phyloP scores from a whole-genome alignment of 2,888 invertebrate genomes.

The Trichopria drosophilae region DNA sequence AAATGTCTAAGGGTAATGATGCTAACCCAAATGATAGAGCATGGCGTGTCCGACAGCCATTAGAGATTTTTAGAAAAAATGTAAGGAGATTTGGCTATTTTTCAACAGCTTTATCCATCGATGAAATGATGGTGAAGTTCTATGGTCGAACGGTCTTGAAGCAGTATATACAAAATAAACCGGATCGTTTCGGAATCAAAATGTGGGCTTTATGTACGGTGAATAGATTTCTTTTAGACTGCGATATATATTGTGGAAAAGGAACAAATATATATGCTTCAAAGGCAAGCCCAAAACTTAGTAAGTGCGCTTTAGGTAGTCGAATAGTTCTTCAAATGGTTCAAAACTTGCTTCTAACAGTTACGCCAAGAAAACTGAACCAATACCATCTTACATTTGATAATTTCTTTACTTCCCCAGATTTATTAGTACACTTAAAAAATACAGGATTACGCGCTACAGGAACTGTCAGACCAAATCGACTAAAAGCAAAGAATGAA shows the following conservation, averaged over 20 bases:
- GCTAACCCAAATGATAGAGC: constrained; percentile 10
- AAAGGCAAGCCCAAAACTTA: too few relatives aligned
- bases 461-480: constrained; percentile 2
- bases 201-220: constrained; percentile 9
- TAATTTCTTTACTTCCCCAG: constrained; percentile 5
- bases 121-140: constrained; percentile 16
- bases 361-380: background rate
- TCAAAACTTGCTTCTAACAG: background rate
- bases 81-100: background rate
- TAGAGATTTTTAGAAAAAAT: constrained; percentile 1
- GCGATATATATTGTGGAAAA: constrained; percentile 12
- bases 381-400: constrained; percentile 8
- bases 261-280: constrained; percentile 1
- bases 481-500: constrained; percentile 3
- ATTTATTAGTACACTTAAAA: background rate
- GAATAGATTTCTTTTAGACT: constrained; percentile 10
- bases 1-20: constrained; percentile 4
- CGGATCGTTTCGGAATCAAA: constrained; percentile 10
- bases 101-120: constrained; percentile 7
- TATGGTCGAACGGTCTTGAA: constrained; percentile 10
- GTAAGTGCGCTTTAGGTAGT: constrained; percentile 6
- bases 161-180: constrained; percentile 11
- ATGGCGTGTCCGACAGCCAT: constrained; percentile 6
- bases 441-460: background rate
- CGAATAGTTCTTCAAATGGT: constrained; percentile 6